Conservation (phyloP, 2,888 invertebrate genomes). For the Drosophila stalkeri region DNA sequence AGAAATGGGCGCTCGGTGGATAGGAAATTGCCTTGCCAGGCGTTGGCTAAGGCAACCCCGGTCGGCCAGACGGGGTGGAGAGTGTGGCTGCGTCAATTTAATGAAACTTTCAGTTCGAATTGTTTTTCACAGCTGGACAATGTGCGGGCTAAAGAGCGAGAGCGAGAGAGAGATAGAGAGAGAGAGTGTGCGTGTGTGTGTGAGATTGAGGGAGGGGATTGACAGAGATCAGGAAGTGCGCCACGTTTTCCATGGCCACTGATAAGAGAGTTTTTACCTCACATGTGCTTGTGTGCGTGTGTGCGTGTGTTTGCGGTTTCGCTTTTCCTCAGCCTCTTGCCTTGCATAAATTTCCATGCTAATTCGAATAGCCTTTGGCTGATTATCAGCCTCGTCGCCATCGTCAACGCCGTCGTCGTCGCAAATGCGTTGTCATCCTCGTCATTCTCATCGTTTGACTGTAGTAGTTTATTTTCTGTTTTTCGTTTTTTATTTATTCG, state of each 20-base stretch:
- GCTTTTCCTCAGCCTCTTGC: conserved; percentile 38
- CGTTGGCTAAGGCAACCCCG: conserved; percentile 5
- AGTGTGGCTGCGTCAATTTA: conserved; percentile 55
- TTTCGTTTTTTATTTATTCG: conserved; percentile 18
- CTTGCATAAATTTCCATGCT: conserved; percentile 75
- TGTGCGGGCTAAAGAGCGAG: conserved; percentile 7
- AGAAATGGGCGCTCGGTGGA: conserved; percentile 70
- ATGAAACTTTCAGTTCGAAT: conserved; percentile 77
- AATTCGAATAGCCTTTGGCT: conserved; percentile 66
- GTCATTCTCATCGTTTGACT: conserved; percentile 35
- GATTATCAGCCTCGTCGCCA: conserved; percentile 65
- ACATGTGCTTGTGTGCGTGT: conserved; percentile 17
- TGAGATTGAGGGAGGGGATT: not conserved
- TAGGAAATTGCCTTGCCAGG: conserved; percentile 78
- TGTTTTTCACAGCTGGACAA: conserved; percentile 64
- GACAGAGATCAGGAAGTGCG: conserved; percentile 60
- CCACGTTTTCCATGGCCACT: conserved; percentile 65
- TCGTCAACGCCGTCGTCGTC: conserved; percentile 27
- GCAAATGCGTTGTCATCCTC: conserved; percentile 16
- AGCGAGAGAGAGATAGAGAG: not conserved
- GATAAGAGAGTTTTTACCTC: conserved; percentile 61
- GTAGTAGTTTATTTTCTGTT: conserved; percentile 21
- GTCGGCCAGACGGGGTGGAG: not conserved
- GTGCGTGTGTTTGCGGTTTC: conserved; percentile 61
- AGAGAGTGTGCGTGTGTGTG: too few relatives aligned